Evolutionary conservation across 64 coral and sea anemone genomes (phyloP), one percentile per base, ranked within the genome.

Genomic region (Dendrophyllia cribrosa): DNA sequence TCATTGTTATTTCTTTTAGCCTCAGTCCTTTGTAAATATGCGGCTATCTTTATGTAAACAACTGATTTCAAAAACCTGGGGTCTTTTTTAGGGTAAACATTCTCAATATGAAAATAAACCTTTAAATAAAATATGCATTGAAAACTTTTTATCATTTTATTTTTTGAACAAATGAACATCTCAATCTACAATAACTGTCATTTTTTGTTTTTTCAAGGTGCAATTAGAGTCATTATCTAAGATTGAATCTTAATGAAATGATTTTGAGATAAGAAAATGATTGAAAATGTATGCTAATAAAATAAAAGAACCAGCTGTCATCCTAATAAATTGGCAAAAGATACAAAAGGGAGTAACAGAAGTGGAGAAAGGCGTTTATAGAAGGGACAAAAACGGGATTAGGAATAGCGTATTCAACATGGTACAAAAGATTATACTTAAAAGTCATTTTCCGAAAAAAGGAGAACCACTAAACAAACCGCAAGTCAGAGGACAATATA

Each of bases 181-280:
- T 16, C 43, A 43, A 56, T 51, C 20, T 67, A 21, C 24, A 67
- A 22, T 50, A 20, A 84, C 60, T 50, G 59, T 59, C 16, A 7
- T 43, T n/a, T 43, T 84, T 79, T 84, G 68, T 62, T 84, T 84
- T 68, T 84, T 66, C 61, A 67, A 65, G 9, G 3, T 50, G 20
- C 80, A 84, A 84, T 51, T 84, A 66, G 43, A 63, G 13, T 83
- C 14, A 84, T 67, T 84, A 84, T 84, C 80, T 67, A 11, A 1
- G 45, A 67, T 12, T 84, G 80, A 50, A 84, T 84, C 80, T 84
- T 50, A 68, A 84, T 84, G 60, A 34, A 15, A 45, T 66, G 80
- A 84, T 67, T 84, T 67, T 45, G 19, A 84, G 80, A 84, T 84
- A 84, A 84, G 51, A 46, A 84, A 84, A 84, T 84, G 44, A 67